These are phyloP conservation scores for Rhimphoctona megacephalus DNA, from an alignment of 2,888 invertebrate genomes.

Conservation along the genomic window DNA sequence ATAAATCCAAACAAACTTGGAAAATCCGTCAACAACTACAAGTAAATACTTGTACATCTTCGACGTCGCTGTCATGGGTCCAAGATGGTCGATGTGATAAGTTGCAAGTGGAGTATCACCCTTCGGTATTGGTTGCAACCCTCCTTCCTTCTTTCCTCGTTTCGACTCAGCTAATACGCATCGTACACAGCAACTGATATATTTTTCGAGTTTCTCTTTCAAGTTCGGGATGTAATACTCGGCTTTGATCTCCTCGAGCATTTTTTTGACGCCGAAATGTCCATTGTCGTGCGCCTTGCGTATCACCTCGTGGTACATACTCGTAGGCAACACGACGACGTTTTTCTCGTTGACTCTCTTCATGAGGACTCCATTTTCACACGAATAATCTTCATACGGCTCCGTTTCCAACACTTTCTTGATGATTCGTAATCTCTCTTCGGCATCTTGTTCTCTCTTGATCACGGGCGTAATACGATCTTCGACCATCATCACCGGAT, in stretches of 20 bases:
- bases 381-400: too few species aligned
- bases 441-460: too few species aligned
- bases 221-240: too few species aligned
- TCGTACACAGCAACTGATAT: slow-evolving; percentile 69
- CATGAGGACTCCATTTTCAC: too few species aligned
- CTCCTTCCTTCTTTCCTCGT: slow-evolving; percentile 75
- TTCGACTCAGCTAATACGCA: slow-evolving; percentile 76
- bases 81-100: slow-evolving; percentile 79
- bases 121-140: slow-evolving; percentile 75
- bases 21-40: slow-evolving; percentile 76
- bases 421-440: too few species aligned
- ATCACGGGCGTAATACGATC: slow-evolving; percentile 40
- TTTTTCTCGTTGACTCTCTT: too few species aligned
- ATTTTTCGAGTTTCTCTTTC: too few species aligned
- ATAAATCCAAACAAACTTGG: slow-evolving; percentile 62
- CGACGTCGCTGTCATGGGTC: slow-evolving; percentile 76
- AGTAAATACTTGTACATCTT: slow-evolving; percentile 78
- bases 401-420: too few species aligned
- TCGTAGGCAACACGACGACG: too few species aligned
- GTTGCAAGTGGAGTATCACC: slow-evolving; percentile 76
- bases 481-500: slow-evolving; percentile 61
- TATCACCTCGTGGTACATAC: slow-evolving; percentile 57
- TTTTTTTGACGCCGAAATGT: slow-evolving; percentile 63
- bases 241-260: slow-evolving; percentile 52
- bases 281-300: slow-evolving; percentile 63